Base-by-base conservation (phyloP, 2,797 vertebrate species). In the Holocentrus rufus region DNA sequence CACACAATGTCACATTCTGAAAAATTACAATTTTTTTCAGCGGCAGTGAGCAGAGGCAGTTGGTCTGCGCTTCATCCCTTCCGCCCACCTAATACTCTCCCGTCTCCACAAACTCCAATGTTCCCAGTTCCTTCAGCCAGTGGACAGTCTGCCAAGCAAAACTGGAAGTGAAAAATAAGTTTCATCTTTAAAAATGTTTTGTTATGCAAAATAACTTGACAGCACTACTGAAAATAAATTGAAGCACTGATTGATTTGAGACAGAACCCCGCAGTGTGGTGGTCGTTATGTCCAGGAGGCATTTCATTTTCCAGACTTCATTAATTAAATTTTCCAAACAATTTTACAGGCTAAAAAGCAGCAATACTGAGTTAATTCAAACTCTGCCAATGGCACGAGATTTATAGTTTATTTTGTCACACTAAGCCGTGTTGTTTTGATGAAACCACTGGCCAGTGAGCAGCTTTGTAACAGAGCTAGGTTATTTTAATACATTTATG, bases 131-230 rank as follows among this genome's bases (percentile, higher is more conserved):
- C 73, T 80, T 72, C 14, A 70, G 83, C 80, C 78, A 75, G 65
- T 18, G n/a, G 56, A 72, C 61, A 49, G 46, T 69, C 77, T 80
- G 80, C 77, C 85, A 88, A 85, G 59, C 15, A 74, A 85, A 81
- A 73, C 74, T 79, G 73, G 57, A 75, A 79, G 57, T 44, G 54
- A 68, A 83, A 82, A 75, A 61, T 10, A 75, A 71, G 67, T 83
- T 83, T 80, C 57, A 69, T 77, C 72, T 55, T 22, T 30, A 62
- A 79, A 71, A 76, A 59, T 62, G 58, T 79, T 80, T 74, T 75
- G 72, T 81, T 79, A 56, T 63, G 66, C 71, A 78, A 76, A 69
- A 53, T 25, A 46, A 22, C 78, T 67, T 71, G 69, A 85, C 77
- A 62, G 69, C 63, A 53, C 69, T 60, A 87, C 67, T 72, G 18